phyloP scores from a whole-genome alignment of 2,797 vertebrate species.

The Dromococcyx pavoninus region DNA sequence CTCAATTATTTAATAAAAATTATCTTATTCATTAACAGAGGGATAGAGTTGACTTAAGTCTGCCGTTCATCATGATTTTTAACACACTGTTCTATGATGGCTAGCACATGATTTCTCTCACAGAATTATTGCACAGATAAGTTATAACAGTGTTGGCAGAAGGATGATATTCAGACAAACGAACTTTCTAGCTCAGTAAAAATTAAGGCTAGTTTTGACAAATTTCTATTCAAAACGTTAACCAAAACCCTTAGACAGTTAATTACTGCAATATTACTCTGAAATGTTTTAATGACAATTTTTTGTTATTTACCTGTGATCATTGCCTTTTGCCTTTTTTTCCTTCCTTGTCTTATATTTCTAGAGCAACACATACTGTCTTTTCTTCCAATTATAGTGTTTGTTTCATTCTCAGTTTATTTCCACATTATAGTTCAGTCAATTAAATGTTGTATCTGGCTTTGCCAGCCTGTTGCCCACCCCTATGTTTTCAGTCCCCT shows the following conservation, averaged over 20 bases:
- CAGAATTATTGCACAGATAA: conserved; percentile 3
- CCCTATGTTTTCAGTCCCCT: not conserved
- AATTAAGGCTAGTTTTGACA: conserved; percentile 47
- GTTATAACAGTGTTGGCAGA: conserved; percentile 24
- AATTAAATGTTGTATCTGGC: not conserved
- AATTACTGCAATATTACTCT: conserved; percentile 43
- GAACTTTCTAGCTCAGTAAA: conserved; percentile 31
- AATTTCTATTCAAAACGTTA: conserved; percentile 50
- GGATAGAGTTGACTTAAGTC: not conserved
- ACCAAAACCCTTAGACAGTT: conserved; percentile 51
- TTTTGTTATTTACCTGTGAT: conserved; percentile 9
- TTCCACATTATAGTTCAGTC: not conserved
- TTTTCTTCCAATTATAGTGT: not conserved
- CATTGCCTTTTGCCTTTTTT: not conserved
- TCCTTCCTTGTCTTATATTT: not conserved
- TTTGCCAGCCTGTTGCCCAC: not conserved
- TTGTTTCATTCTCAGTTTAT: conserved; percentile 1
- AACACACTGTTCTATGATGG: conserved; percentile 9
- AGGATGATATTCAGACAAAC: not conserved
- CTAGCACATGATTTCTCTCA: conserved; percentile 32
- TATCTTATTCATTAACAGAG: conserved; percentile 5
- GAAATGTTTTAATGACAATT: conserved; percentile 47
- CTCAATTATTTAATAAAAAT: conserved; percentile 32
- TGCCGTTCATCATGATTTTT: conserved; percentile 41
- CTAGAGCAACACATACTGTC: not conserved